These are phyloP conservation scores for Ethmia dodecea DNA, from an alignment of 2,888 invertebrate genomes.

Conservation along the genomic window DNA sequence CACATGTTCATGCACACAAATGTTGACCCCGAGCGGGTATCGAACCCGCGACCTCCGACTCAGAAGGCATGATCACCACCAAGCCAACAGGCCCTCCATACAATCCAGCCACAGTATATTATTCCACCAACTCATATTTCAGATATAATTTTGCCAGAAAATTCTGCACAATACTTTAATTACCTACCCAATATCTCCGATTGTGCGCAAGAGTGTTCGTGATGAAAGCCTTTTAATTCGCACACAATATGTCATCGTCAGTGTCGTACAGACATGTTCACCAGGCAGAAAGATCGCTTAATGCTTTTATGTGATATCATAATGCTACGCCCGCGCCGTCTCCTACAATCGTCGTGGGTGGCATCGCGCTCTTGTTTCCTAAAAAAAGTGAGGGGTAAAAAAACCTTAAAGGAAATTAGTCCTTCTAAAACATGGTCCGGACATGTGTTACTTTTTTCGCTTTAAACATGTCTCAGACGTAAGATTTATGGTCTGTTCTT, in stretches of 20 bases:
- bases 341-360: conserved; percentile 65
- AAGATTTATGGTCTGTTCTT: conserved; percentile 67
- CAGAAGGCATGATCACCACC: too few relatives aligned
- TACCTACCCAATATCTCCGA: too few relatives aligned
- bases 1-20: too few relatives aligned
- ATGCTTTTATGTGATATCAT: conserved; percentile 37
- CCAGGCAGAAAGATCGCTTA: too few relatives aligned
- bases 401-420: conserved; percentile 71
- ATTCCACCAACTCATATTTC: too few relatives aligned
- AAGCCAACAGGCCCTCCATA: too few relatives aligned
- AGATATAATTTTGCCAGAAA: too few relatives aligned
- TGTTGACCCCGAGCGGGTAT: too few relatives aligned
- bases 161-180: too few relatives aligned
- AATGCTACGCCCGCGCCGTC: conserved; percentile 29
- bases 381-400: conserved; percentile 52
- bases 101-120: too few relatives aligned
- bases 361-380: conserved; percentile 47
- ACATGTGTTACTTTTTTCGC: conserved; percentile 77
- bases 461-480: conserved; percentile 57
- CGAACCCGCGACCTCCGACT: too few relatives aligned
- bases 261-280: conserved; percentile 25
- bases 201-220: neutral
- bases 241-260: conserved; percentile 17
- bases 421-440: conserved; percentile 69
- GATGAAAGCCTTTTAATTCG: neutral